Evolutionary conservation across 2,113 vertebrate genomes (phyloP).

Genomic region (Cynoglossus semilaevis): DNA sequence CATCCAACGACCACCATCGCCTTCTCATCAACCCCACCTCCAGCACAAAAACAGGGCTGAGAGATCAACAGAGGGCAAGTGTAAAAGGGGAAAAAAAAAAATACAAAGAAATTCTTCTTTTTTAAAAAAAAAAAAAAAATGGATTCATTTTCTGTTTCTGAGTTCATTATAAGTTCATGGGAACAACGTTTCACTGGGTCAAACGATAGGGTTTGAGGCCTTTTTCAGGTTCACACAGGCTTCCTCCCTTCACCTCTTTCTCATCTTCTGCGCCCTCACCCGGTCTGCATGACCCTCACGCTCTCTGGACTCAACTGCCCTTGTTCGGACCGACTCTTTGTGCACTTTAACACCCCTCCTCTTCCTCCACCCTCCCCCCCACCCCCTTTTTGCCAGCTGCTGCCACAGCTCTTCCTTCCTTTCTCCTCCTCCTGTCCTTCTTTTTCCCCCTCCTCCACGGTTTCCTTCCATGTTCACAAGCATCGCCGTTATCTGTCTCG

Average conservation of each 20-base stretch:
- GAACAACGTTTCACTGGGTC: no score
- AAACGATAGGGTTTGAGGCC: no score
- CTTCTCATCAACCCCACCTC: no score
- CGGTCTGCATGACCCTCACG: slow-evolving; percentile 49
- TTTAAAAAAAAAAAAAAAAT: no score
- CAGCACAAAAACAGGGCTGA: no score
- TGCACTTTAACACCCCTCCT: slow-evolving; percentile 39
- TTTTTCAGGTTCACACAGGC: slow-evolving; percentile 48
- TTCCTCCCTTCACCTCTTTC: slow-evolving; percentile 57
- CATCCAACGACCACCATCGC: no score
- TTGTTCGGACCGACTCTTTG: slow-evolving; percentile 43
- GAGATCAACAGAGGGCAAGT: no score
- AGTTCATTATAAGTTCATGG: no score
- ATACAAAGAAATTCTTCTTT: no score
- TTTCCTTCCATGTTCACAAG: slow-evolving; percentile 24
- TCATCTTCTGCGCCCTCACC: slow-evolving; percentile 42
- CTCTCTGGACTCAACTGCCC: slow-evolving; percentile 36
- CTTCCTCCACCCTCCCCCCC: slow-evolving; percentile 25
- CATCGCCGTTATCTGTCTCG: slow-evolving; percentile 10
- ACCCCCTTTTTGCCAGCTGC: slow-evolving; percentile 58
- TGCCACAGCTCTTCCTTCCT: slow-evolving; percentile 28
- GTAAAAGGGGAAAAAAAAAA: no score
- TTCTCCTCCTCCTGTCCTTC: slow-evolving; percentile 19
- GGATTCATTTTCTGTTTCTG: no score
- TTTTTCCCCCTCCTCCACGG: slow-evolving; percentile 4